Evolutionary conservation across 2,113 vertebrate species (phyloP), one percentile per base, ranked within the genome.

Genomic region (Stegastes partitus): DNA sequence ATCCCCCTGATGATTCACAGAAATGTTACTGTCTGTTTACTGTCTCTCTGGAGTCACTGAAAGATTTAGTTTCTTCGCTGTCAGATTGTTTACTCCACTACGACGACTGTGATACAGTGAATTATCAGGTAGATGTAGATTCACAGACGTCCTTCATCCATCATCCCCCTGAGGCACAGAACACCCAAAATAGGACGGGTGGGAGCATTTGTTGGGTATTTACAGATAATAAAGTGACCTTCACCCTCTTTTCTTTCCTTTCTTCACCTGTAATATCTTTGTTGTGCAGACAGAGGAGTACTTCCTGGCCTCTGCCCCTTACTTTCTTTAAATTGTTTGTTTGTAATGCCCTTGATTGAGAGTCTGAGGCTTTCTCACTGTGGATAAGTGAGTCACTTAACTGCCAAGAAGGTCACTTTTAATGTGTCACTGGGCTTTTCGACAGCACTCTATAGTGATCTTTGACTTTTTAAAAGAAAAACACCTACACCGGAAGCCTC

Each of bases 391-490:
- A 57, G 39, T 31, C 39, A 1, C 25, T 55, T 39, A 31, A 44
- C 28, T 0, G n/a, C 14, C 21, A 51, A 1, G 58, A 72, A 81
- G 57, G 68, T 67, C 57, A 63, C 10, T 53, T 22, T 51, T 72
- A 66, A 76, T 62, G 34, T 37, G 15, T 68, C 21, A 14, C 61
- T 71, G 61, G 62, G 31, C 39, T 28, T 23, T 50, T 50, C 4
- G 0, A 16, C 53, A 18, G 18, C 23, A 1, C 25, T 76, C 61
- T 53, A 67, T 4, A 0, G 4, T 12, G 8, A 68, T 57, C 72
- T 61, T 56, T 56, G 75, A 56, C 59, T 56, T 50, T 67, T 31
- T 59, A 55, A 73, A 37, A 50, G 62, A 56, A 19, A 15, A 51
- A 34, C 31, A 34, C 31, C 31, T 34, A 34, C 31, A 34, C 31